phyloP scores from a whole-genome alignment of 2,113 vertebrate genomes.

The Sciurus niger region DNA sequence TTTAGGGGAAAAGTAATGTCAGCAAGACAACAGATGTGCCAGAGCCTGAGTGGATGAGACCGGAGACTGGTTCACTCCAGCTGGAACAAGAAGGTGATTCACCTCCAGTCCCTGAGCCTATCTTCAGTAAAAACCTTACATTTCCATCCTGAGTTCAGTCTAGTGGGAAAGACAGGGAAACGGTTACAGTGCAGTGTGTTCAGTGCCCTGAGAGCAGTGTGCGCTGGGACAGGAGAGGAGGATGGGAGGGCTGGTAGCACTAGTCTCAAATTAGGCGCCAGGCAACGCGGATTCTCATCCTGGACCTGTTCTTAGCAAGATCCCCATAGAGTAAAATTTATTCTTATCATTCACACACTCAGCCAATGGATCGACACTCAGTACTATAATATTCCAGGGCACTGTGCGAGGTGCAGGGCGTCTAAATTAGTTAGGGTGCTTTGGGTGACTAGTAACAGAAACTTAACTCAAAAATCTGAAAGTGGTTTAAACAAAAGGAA shows the following conservation, averaged over 20 bases:
- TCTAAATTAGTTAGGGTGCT: neutral
- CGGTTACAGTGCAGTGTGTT: neutral
- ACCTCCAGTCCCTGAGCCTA: neutral
- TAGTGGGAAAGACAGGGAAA: neutral
- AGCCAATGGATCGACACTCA: neutral
- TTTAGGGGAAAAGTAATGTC: neutral
- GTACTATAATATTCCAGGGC: neutral
- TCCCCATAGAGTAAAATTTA: neutral
- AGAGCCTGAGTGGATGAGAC: neutral
- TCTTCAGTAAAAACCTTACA: neutral
- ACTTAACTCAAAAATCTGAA: constrained; percentile 46
- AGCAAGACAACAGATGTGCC: neutral
- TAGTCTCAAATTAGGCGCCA: constrained; percentile 10
- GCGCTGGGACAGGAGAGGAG: neutral
- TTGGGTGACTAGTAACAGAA: neutral
- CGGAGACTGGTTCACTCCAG: neutral
- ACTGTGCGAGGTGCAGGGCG: neutral
- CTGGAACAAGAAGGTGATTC: neutral
- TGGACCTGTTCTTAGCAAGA: constrained; percentile 31
- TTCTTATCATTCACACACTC: neutral
- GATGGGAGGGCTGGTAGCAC: neutral
- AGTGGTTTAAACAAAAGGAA: constrained; percentile 22
- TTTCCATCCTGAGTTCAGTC: constrained; percentile 21
- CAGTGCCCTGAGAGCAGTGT: neutral
- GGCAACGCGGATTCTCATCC: neutral